These are phyloP conservation scores for Chaenodraco wilsoni DNA, from an alignment of 2,797 vertebrate genomes.

Conservation along the genomic window DNA sequence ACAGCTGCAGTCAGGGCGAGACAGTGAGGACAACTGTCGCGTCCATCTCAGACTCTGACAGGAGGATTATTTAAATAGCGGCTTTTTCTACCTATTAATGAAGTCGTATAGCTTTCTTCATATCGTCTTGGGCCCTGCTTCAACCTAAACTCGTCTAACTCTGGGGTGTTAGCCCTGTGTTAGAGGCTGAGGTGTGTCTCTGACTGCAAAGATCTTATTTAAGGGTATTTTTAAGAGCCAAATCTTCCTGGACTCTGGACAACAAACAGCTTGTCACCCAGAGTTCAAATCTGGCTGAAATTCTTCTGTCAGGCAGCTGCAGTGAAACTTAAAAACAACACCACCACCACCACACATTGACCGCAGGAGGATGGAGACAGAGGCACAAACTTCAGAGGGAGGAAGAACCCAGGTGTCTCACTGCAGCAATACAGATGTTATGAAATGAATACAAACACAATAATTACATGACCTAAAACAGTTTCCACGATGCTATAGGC, in stretches of 20 bases:
- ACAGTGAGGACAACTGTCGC: conserved; percentile 16
- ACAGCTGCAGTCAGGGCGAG: conserved; percentile 11
- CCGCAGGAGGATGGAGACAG: conserved; percentile 63
- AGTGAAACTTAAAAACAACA: conserved; percentile 71
- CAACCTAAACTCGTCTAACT: conserved; percentile 5
- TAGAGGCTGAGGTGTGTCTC: conserved; percentile 23
- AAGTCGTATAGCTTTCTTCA: conserved; percentile 10
- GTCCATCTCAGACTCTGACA: conserved; percentile 19
- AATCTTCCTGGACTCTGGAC: conserved; percentile 20
- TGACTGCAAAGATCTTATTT: conserved; percentile 14
- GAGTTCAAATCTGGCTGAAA: conserved; percentile 13
- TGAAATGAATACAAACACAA: conserved; percentile 93
- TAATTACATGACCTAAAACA: conserved; percentile 96
- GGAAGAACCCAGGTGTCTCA: conserved; percentile 74
- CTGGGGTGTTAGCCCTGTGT: conserved; percentile 8
- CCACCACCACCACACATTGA: conserved; percentile 62
- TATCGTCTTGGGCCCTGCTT: conserved; percentile 4
- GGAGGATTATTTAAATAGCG: conserved; percentile 6
- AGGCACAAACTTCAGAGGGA: conserved; percentile 72
- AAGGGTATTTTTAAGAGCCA: conserved; percentile 8
- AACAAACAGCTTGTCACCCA: conserved; percentile 15
- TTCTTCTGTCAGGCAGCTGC: conserved; percentile 82
- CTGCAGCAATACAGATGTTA: conserved; percentile 89
- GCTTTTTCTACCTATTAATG: conserved; percentile 16
- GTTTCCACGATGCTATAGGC: conserved; percentile 83